These are phyloP conservation scores for Eulacestoma nigropectus DNA, from an alignment of 2,113 vertebrate genomes.

Conservation along the genomic window DNA sequence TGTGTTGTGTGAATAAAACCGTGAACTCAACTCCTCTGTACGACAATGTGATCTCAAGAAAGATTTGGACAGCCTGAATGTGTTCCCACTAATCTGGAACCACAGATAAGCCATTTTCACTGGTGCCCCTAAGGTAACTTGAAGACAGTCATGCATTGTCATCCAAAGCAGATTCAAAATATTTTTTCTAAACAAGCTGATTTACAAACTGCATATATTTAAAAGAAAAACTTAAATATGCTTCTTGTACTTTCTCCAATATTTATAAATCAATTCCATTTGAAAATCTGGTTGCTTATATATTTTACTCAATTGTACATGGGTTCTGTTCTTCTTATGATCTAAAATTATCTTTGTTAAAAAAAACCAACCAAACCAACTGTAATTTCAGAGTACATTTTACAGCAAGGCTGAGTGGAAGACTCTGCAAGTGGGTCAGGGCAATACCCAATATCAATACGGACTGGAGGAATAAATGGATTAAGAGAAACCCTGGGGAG, in stretches of 20 bases:
- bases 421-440: neutral
- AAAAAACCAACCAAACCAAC: neutral
- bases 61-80: neutral
- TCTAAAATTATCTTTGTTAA: neutral
- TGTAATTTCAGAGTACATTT: neutral
- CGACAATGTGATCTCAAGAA: neutral
- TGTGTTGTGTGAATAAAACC: neutral
- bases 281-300: neutral
- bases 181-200: neutral
- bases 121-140: neutral
- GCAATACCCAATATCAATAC: neutral
- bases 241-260: neutral
- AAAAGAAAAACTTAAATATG: neutral
- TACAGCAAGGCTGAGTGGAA: neutral
- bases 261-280: neutral
- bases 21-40: neutral
- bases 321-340: neutral
- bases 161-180: neutral
- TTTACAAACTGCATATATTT: neutral
- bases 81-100: neutral
- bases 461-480: neutral
- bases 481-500: neutral
- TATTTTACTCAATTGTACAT: neutral
- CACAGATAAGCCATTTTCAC: neutral
- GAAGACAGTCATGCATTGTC: neutral